phyloP scores from a whole-genome alignment of 1,140 invertebrate genomes.

The Magallana ariakensis region DNA sequence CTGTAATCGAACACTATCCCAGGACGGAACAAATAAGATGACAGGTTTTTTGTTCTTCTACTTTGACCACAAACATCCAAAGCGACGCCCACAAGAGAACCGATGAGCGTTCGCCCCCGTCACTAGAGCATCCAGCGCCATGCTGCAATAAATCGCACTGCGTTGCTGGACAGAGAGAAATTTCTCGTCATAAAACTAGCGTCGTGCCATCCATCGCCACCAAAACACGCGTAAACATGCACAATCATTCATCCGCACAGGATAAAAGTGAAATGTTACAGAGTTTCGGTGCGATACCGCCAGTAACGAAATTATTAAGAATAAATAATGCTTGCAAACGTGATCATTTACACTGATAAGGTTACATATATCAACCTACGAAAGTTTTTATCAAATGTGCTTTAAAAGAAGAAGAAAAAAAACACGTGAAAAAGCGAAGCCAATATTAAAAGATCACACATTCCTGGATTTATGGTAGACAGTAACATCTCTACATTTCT shows the following conservation, averaged over 20 bases:
- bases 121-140: not conserved
- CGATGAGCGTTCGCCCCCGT: not conserved
- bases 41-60: not conserved
- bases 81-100: not conserved
- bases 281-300: not conserved
- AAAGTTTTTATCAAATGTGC: too few relatives aligned
- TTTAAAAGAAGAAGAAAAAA: too few relatives aligned
- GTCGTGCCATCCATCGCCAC: not conserved
- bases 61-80: not conserved
- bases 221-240: not conserved
- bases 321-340: too few relatives aligned
- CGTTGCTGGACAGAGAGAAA: not conserved
- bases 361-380: too few relatives aligned
- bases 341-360: too few relatives aligned
- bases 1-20: not conserved
- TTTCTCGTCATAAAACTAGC: not conserved
- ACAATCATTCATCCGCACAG: not conserved
- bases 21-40: not conserved
- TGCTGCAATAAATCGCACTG: slow-evolving; percentile 21
- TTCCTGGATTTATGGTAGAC: too few relatives aligned
- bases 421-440: too few relatives aligned
- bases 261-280: not conserved
- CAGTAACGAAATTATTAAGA: too few relatives aligned
- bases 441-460: too few relatives aligned
- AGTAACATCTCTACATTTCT: too few relatives aligned